Percentiles rank a stretch among this genome's conserved stretches.
Conservation (phyloP, 2,797 vertebrate species). For the Triplophysa bombifrons region DNA sequence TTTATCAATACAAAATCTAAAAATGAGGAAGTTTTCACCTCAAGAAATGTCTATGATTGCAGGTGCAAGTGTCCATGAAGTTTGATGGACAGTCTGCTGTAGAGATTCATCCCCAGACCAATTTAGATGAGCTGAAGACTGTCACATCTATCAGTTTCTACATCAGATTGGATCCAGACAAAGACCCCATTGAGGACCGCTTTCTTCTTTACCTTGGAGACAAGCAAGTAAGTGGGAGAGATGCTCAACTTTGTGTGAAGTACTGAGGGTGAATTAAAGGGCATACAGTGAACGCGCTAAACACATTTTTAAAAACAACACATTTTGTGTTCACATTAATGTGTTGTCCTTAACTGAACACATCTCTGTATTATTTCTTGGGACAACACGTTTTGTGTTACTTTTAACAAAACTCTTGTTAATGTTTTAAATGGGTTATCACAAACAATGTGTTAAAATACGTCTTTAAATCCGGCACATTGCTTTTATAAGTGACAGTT, state of each 20-base stretch:
- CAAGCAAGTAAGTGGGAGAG: conserved; percentile 81
- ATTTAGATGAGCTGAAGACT: conserved; percentile 87
- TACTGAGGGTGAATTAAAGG: conserved; percentile 36
- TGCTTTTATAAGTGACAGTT: too few species aligned
- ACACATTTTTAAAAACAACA: too few species aligned
- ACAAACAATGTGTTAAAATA: too few species aligned
- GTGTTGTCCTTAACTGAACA: too few species aligned
- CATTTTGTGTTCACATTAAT: too few species aligned
- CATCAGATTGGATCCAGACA: conserved; percentile 83
- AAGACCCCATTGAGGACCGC: conserved; percentile 81
- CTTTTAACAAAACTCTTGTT: too few species aligned
- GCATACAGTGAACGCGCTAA: conserved; percentile 10
- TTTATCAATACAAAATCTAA: too few species aligned
- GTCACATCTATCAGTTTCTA: conserved; percentile 93
- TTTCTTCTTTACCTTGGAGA: conserved; percentile 94
- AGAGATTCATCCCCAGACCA: conserved; percentile 86
- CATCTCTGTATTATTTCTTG: too few species aligned
- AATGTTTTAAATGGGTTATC: too few species aligned
- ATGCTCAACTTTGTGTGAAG: neutral
- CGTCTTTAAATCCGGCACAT: too few species aligned
- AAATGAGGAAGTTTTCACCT: too few species aligned
- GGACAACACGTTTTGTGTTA: too few species aligned
- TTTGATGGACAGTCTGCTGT: conserved; percentile 92
- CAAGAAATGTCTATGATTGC: conserved; percentile 7
- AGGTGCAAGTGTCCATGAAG: conserved; percentile 98